phyloP scores from a whole-genome alignment of 2,888 invertebrate genomes.

The Spodoptera littoralis region DNA sequence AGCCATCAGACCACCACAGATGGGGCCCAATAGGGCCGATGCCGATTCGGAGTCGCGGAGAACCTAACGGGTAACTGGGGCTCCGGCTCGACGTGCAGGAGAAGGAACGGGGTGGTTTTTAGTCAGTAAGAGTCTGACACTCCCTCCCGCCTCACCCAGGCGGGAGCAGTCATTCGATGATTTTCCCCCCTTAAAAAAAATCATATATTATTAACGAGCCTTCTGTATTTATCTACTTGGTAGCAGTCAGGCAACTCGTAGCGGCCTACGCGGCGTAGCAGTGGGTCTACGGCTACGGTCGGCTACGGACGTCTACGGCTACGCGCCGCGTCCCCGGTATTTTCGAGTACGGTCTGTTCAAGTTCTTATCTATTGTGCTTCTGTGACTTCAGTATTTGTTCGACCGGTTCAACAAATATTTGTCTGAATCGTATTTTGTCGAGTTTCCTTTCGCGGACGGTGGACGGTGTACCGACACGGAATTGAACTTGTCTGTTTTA shows the following conservation, averaged over 20 bases:
- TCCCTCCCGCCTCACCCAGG: no score
- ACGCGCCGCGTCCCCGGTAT: constrained; percentile 34
- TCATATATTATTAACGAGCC: constrained; percentile 12
- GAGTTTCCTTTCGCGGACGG: constrained; percentile 8
- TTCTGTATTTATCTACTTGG: constrained; percentile 22
- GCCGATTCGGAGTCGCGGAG: no score
- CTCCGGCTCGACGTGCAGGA: no score
- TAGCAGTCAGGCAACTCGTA: constrained; percentile 31
- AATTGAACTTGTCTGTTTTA: constrained; percentile 42
- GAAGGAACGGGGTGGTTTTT: no score
- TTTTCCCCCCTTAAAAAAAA: no score
- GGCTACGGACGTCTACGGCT: constrained; percentile 71
- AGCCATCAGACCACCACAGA: no score
- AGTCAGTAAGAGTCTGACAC: no score
- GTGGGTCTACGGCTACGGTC: constrained; percentile 67
- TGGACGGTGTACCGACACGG: constrained; percentile 19
- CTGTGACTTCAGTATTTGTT: constrained; percentile 38
- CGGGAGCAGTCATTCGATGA: no score
- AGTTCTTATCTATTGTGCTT: constrained; percentile 48
- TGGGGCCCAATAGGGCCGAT: no score
- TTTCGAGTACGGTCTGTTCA: constrained; percentile 39
- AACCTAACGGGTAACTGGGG: no score
- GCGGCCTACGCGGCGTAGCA: constrained; percentile 63
- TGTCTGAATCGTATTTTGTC: constrained; percentile 31
- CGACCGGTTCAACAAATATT: constrained; percentile 31